Base-by-base conservation (phyloP, 2,113 vertebrate genomes). In the Xenopus laevis region DNA sequence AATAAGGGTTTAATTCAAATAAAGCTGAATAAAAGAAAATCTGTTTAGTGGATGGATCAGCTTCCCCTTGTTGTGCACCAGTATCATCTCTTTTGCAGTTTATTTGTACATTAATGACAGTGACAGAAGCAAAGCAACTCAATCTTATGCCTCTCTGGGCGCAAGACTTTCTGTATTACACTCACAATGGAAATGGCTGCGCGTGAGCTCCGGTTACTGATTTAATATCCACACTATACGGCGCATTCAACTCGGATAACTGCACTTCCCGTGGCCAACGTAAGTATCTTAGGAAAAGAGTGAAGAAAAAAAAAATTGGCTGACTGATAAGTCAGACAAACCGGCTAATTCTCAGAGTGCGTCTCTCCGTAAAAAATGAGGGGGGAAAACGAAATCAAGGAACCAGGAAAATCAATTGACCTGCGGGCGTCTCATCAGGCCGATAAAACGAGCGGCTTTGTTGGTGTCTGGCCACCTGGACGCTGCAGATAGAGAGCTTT, bases 401-500 rank as follows among this genome's bases (percentile, higher is more conserved):
- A 95, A 96, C 91, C 94, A 95, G 93, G 67, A 96, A 98, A 99
- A 99, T 99, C 97, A 99, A 98, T 99, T 99, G 97, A 98, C 97
- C 97, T 95, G 95, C 93, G 93, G 97, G 97, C 96, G 95, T 92
- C 95, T 95, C 92, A 95, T 95, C 94, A 92, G 94, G 86, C 94
- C 94, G 97, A 98, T 99, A 98, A 98, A 97, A 93, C 96, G 95
- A 95, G 96, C 95, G 95, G 96, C 95, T 96, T 95, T 94, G 94
- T 97, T 97, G 98, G 98, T 96, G 96, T 98, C 91, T 93, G 96
- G 92, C 95, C 91, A 96, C 93, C 97, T 99, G 97, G 95, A 92
- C 93, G 93, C 93, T 91, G 93, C 95, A 96, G 97, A 99, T 98
- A 99, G 95, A 97, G 96, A 94, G 96, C 95, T 96, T 95, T 95